Conservation (phyloP, 2,113 vertebrate species). For the Oxyura jamaicensis region DNA sequence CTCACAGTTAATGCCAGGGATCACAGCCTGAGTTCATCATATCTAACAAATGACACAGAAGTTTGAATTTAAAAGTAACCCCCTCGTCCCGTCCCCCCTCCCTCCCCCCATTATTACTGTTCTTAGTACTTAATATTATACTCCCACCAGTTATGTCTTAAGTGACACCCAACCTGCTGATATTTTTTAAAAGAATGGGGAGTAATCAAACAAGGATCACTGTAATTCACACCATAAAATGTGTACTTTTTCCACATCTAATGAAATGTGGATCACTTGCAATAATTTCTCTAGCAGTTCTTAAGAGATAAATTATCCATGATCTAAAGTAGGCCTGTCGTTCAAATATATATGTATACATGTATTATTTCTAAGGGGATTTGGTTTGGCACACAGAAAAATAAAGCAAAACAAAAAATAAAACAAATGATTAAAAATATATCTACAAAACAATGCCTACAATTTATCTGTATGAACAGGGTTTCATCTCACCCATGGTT, state of each 20-base stretch:
- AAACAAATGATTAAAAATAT: neutral
- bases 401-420: neutral
- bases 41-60: neutral
- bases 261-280: neutral
- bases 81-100: no score
- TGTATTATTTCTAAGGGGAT: neutral
- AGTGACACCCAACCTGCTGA: neutral
- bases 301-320: neutral
- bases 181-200: neutral
- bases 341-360: neutral
- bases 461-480: neutral
- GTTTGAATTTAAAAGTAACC: neutral
- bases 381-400: neutral
- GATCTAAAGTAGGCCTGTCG: neutral
- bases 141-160: neutral
- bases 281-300: neutral
- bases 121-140: neutral
- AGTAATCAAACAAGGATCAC: neutral
- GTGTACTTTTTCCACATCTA: neutral
- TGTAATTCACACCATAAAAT: neutral
- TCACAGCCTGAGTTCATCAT: neutral
- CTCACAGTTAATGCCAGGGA: neutral
- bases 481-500: neutral
- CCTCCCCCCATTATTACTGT: neutral
- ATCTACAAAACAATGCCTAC: accelerated